These are phyloP conservation scores for Petrocephalus sullivani DNA, from an alignment of 2,797 vertebrate genomes.

Conservation along the genomic window DNA sequence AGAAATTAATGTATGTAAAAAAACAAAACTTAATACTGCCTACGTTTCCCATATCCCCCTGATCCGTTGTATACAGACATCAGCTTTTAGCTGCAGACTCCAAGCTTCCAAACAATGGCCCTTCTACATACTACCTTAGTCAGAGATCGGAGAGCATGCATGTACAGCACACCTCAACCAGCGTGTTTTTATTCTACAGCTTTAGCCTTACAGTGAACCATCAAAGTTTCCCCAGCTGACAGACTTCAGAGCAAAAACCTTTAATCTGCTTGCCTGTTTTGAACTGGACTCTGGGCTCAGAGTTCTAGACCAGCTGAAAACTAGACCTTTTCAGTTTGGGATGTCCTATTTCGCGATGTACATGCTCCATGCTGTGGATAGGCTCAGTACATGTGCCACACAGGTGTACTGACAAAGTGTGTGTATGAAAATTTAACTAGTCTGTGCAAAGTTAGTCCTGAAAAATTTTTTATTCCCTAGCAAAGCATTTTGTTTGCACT, in stretches of 20 bases:
- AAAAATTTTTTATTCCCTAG: background rate
- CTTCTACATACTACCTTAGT: background rate
- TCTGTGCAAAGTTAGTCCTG: background rate
- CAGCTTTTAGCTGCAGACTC: background rate
- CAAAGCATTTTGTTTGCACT: background rate
- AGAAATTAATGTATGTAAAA: background rate
- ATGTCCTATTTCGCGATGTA: background rate
- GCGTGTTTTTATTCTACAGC: background rate
- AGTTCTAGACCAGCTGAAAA: background rate
- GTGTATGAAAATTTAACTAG: background rate
- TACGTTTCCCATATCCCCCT: background rate
- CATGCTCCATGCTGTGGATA: background rate
- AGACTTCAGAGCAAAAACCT: slow-evolving; percentile 6
- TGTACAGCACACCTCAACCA: background rate
- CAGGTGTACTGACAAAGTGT: background rate
- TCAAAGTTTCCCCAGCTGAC: background rate
- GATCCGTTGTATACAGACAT: background rate
- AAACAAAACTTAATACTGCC: background rate
- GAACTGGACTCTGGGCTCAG: background rate
- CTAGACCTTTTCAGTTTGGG: background rate
- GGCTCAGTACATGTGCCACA: background rate
- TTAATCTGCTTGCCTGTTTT: background rate
- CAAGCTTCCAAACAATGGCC: background rate
- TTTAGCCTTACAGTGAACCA: background rate
- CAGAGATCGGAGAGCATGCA: background rate